Evolutionary conservation across 2,797 vertebrate genomes (phyloP).

Genomic region (Xenops minutus): DNA sequence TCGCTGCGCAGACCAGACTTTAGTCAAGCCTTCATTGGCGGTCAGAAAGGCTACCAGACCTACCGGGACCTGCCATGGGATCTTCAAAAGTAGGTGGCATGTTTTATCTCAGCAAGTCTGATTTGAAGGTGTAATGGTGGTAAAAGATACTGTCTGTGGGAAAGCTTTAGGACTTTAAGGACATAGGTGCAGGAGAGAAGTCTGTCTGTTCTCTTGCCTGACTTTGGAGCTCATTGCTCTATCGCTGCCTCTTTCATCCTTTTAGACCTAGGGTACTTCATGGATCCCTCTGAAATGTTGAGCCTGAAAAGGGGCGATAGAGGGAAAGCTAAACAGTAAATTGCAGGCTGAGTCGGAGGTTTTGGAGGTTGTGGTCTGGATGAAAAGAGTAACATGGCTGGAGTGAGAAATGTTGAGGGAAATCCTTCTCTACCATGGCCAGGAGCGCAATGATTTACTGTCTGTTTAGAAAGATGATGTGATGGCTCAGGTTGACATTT

Average conservation of each 20-base stretch:
- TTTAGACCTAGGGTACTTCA: background rate
- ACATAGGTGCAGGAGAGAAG: background rate
- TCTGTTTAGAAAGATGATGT: background rate
- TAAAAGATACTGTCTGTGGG: background rate
- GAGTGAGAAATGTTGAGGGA: background rate
- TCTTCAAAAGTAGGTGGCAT: constrained; percentile 61
- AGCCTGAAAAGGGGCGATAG: background rate
- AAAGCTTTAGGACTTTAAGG: background rate
- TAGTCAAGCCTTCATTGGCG: constrained; percentile 23
- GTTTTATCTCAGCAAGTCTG: background rate
- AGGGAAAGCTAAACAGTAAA: background rate
- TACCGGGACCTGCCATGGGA: constrained; percentile 60
- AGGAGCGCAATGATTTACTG: background rate
- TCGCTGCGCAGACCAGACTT: constrained; percentile 29
- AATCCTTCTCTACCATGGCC: background rate
- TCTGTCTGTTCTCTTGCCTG: background rate
- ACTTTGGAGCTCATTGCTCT: background rate
- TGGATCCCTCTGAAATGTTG: background rate
- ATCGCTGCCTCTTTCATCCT: background rate
- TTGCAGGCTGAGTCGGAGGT: background rate
- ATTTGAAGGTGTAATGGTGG: background rate
- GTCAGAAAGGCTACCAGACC: constrained; percentile 55
- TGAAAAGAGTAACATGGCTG: background rate
- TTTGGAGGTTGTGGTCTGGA: background rate
- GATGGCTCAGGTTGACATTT: background rate